Conservation (phyloP, 2,113 vertebrate species). For the Psilopsiagon aymara region DNA sequence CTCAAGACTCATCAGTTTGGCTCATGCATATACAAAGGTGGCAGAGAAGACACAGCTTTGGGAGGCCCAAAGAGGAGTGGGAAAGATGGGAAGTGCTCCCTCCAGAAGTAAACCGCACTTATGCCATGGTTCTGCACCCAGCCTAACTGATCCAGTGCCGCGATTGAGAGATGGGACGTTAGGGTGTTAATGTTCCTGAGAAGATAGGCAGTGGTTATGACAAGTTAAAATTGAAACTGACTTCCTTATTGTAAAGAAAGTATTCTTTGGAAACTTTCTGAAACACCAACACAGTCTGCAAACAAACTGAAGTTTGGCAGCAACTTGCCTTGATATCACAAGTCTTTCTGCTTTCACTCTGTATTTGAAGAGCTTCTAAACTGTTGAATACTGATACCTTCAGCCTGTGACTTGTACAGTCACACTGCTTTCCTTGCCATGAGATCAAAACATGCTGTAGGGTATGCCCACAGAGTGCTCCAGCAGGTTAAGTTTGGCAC, state of each 20-base stretch:
- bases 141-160: neutral
- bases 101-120: neutral
- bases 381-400: neutral
- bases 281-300: neutral
- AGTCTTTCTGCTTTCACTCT: neutral
- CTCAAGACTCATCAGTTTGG: neutral
- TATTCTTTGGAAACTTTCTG: neutral
- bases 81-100: neutral
- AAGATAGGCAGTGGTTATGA: neutral
- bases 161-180: no score
- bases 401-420: neutral
- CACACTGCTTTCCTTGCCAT: neutral
- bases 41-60: rapidly evolving
- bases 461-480: neutral
- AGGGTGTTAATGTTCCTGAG: neutral
- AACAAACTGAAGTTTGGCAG: neutral
- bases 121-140: rapidly evolving
- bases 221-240: neutral
- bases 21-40: neutral
- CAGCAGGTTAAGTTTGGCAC: neutral
- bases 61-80: neutral
- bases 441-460: neutral
- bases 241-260: neutral
- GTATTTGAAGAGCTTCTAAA: neutral
- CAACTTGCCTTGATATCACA: neutral